These are phyloP conservation scores for Hirtodrosophila duncani DNA, from an alignment of 2,888 invertebrate genomes.

Conservation along the genomic window DNA sequence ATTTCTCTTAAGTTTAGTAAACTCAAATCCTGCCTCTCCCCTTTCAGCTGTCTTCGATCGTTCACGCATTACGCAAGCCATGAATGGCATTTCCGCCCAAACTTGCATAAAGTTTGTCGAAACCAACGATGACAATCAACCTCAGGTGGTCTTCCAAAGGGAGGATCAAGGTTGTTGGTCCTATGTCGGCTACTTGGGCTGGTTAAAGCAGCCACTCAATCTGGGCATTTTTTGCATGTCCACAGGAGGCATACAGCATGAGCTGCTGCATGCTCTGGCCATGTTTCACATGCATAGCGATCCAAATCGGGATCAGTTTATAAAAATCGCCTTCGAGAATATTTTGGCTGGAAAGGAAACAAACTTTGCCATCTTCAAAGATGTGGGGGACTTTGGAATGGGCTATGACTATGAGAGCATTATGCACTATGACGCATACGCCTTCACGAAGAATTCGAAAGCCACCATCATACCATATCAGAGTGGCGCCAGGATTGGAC, in stretches of 20 bases:
- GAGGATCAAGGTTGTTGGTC: conserved; percentile 83
- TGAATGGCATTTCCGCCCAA: too few relatives aligned
- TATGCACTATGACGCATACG: conserved; percentile 87
- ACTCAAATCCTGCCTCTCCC: too few relatives aligned
- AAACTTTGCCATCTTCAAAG: conserved; percentile 84
- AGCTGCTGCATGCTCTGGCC: conserved; percentile 86
- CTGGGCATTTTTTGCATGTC: conserved; percentile 49
- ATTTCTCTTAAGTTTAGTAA: too few relatives aligned
- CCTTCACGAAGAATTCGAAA: conserved; percentile 84
- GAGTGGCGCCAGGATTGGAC: conserved; percentile 51
- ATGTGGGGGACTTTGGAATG: conserved; percentile 82
- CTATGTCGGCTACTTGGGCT: conserved; percentile 83
- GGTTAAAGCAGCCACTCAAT: conserved; percentile 39
- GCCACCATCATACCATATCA: conserved; percentile 82
- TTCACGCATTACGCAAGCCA: too few relatives aligned
- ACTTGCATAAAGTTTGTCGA: too few relatives aligned
- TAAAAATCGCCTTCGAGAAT: conserved; percentile 78
- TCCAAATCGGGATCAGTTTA: conserved; percentile 83
- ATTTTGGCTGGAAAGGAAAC: conserved; percentile 80
- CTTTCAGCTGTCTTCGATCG: too few relatives aligned
- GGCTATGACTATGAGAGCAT: conserved; percentile 87
- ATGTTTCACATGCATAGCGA: conserved; percentile 89
- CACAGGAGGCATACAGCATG: conserved; percentile 82
- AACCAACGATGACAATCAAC: too few relatives aligned
- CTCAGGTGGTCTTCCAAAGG: conserved; percentile 1